These are phyloP conservation scores for Campoplex capitator DNA, from an alignment of 2,888 invertebrate species.

Conservation along the genomic window DNA sequence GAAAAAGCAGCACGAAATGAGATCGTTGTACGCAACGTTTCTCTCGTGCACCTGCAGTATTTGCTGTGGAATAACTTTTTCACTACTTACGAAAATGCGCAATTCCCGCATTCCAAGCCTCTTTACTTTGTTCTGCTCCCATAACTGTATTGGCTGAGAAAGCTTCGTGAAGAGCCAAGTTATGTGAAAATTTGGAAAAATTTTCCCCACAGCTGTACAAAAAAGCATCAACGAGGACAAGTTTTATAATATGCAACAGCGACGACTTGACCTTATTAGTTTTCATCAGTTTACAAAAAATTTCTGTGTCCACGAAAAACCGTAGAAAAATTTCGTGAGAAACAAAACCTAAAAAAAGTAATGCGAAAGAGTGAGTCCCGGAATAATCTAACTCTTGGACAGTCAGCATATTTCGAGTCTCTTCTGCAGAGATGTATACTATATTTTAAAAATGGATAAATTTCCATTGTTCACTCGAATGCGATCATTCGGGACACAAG, in stretches of 20 bases:
- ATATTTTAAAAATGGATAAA: too few relatives aligned
- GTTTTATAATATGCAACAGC: not conserved
- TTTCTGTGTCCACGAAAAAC: too few relatives aligned
- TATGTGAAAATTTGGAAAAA: constrained; percentile 46
- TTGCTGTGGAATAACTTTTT: constrained; percentile 53
- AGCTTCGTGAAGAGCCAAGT: constrained; percentile 41
- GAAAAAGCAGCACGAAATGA: constrained; percentile 18
- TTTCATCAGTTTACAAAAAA: too few relatives aligned
- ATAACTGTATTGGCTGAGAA: constrained; percentile 27
- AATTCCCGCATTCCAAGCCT: constrained; percentile 17
- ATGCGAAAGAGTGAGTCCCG: not conserved
- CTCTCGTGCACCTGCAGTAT: constrained; percentile 30
- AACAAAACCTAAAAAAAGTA: not conserved
- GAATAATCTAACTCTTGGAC: not conserved
- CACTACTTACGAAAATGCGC: constrained; percentile 42
- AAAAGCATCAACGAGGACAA: not conserved
- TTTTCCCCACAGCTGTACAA: constrained; percentile 15
- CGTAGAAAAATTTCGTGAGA: too few relatives aligned
- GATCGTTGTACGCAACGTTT: constrained; percentile 34
- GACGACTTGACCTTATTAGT: not conserved
- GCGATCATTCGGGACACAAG: too few relatives aligned
- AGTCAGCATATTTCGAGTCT: too few relatives aligned
- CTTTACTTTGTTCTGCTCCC: not conserved
- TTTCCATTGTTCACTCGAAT: too few relatives aligned
- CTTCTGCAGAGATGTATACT: too few relatives aligned